Evolutionary conservation across 2,113 vertebrate species (phyloP).

Genomic region (Noturus placidus): DNA sequence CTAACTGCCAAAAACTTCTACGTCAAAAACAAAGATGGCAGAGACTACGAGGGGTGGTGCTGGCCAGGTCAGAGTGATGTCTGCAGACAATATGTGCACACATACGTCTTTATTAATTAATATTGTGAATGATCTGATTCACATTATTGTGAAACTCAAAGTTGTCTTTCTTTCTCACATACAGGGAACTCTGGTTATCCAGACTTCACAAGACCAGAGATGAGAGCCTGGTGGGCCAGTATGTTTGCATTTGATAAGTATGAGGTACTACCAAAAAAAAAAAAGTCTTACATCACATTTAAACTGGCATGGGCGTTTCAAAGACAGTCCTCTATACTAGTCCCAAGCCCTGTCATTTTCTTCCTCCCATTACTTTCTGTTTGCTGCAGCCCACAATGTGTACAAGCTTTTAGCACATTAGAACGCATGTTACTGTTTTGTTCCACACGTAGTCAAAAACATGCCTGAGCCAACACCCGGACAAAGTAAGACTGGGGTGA

Average conservation of each 20-base stretch:
- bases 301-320: too few relatives aligned
- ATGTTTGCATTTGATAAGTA: slow-evolving; percentile 90
- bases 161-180: not conserved
- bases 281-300: not conserved
- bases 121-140: not conserved
- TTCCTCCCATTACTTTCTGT: not conserved
- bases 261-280: too few relatives aligned
- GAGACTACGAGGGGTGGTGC: slow-evolving; percentile 92
- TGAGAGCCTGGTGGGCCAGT: slow-evolving; percentile 88
- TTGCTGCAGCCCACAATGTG: not conserved
- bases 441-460: not conserved
- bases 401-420: not conserved
- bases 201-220: slow-evolving; percentile 81
- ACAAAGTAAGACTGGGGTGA: not conserved
- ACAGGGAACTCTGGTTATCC: slow-evolving; percentile 86
- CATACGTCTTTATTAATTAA: not conserved
- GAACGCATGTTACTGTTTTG: not conserved
- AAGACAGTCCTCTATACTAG: not conserved
- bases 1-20: slow-evolving; percentile 77
- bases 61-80: slow-evolving; percentile 82
- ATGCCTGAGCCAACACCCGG: not conserved
- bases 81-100: not conserved
- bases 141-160: not conserved
- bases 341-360: not conserved
- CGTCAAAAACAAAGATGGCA: slow-evolving; percentile 86